phyloP scores from a whole-genome alignment of 2,888 invertebrate genomes.

The Coelogynopora nodosa region DNA sequence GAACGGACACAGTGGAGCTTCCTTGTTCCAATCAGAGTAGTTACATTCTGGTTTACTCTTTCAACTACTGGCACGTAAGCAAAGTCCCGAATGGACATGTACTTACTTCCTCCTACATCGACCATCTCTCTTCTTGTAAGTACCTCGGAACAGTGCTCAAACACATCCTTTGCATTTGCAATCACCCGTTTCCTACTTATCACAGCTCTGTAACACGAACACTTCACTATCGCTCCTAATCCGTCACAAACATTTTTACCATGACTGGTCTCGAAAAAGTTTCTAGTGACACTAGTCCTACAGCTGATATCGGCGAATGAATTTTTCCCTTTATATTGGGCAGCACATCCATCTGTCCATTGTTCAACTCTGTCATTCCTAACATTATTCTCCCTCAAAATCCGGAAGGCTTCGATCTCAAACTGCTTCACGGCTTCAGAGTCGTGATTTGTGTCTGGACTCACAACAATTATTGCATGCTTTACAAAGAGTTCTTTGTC shows the following conservation, averaged over 20 bases:
- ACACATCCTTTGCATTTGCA: not conserved
- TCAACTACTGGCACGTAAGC: not conserved
- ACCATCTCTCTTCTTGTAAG: not conserved
- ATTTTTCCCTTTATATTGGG: slow-evolving; percentile 45
- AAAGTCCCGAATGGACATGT: not conserved
- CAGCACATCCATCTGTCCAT: slow-evolving; percentile 47
- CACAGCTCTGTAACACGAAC: slow-evolving; percentile 44
- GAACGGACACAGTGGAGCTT: not conserved
- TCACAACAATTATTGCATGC: not conserved
- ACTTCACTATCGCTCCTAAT: slow-evolving; percentile 42
- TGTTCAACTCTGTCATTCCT: slow-evolving; percentile 33
- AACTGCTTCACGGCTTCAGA: not conserved
- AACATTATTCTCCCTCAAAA: not conserved
- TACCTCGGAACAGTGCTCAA: not conserved
- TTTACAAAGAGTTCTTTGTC: not conserved
- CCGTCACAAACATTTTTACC: slow-evolving; percentile 45
- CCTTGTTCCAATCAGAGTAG: not conserved
- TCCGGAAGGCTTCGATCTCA: not conserved
- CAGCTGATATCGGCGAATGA: slow-evolving; percentile 41
- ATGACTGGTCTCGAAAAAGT: slow-evolving; percentile 40
- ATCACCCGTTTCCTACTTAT: slow-evolving; percentile 21
- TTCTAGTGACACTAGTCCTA: slow-evolving; percentile 9
- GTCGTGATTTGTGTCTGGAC: not conserved
- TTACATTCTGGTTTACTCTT: not conserved
- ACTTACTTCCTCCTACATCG: not conserved